phyloP scores from a whole-genome alignment of 2,797 vertebrate genomes.

The Iguana delicatissima region DNA sequence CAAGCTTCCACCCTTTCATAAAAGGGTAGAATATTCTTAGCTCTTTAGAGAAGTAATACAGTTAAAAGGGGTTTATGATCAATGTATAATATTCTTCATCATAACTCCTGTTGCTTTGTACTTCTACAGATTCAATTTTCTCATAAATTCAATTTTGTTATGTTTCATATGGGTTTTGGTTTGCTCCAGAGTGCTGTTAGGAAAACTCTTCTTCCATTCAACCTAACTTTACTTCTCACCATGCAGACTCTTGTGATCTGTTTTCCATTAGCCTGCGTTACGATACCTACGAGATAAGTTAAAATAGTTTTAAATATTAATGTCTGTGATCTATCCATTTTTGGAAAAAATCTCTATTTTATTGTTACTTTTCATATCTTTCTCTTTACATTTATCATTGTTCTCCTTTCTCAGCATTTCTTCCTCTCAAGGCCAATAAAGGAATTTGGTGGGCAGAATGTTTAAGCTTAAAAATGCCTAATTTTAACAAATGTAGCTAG shows the following conservation, averaged over 20 bases:
- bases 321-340: neutral
- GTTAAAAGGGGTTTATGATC: constrained; percentile 43
- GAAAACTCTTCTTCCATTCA: constrained; percentile 42
- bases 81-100: constrained; percentile 60
- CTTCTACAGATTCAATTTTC: constrained; percentile 38
- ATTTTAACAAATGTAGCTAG: neutral
- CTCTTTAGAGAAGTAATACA: constrained; percentile 12
- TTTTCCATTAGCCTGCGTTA: constrained; percentile 34
- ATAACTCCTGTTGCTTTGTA: constrained; percentile 55
- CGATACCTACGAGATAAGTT: constrained; percentile 30
- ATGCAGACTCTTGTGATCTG: fast-evolving
- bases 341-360: neutral
- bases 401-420: constrained; percentile 26
- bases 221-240: constrained; percentile 32
- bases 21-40: neutral
- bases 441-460: constrained; percentile 17
- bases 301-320: constrained; percentile 24
- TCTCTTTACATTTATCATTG: neutral
- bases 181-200: constrained; percentile 46
- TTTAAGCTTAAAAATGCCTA: neutral
- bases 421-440: constrained; percentile 15
- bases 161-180: constrained; percentile 42
- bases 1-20: neutral
- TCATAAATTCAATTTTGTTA: neutral
- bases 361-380: neutral